A percentile compares a stretch with the other conserved stretches of the same genome.
These are phyloP conservation scores for Fistularia tabacaria DNA, from an alignment of 2,797 vertebrate species.

Conservation along the genomic window DNA sequence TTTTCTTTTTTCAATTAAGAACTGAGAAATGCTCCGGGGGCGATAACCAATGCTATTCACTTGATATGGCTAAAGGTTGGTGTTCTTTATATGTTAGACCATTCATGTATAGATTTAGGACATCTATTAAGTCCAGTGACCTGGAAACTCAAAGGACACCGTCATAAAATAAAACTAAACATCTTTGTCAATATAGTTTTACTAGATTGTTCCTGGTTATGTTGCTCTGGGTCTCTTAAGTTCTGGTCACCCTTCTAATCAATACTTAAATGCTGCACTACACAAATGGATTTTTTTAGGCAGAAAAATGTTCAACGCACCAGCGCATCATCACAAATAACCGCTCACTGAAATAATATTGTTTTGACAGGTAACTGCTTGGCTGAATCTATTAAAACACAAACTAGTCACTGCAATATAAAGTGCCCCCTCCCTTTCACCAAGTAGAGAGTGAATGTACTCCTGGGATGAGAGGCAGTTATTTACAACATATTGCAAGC, in stretches of 20 bases:
- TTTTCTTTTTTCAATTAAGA: no score
- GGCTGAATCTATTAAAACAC: constrained; percentile 30
- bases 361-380: constrained; percentile 43
- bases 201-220: constrained; percentile 16
- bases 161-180: constrained; percentile 33
- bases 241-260: constrained; percentile 27
- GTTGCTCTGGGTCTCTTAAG: neutral
- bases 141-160: constrained; percentile 13
- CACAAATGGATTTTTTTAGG: constrained; percentile 18
- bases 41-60: neutral
- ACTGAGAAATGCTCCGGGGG: no score
- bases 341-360: constrained; percentile 8
- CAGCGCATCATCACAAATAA: constrained; percentile 11
- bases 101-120: constrained; percentile 20
- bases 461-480: constrained; percentile 39
- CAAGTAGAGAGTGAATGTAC: constrained; percentile 31
- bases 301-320: constrained; percentile 13
- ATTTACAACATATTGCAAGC: constrained; percentile 52
- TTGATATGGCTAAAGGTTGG: neutral
- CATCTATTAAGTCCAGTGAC: constrained; percentile 28
- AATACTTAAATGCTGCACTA: constrained; percentile 26
- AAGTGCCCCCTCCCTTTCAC: constrained; percentile 20
- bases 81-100: neutral
- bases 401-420: constrained; percentile 16
- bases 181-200: constrained; percentile 43